Conservation (phyloP, 2,113 vertebrate species). For the Microtus richardsoni region DNA sequence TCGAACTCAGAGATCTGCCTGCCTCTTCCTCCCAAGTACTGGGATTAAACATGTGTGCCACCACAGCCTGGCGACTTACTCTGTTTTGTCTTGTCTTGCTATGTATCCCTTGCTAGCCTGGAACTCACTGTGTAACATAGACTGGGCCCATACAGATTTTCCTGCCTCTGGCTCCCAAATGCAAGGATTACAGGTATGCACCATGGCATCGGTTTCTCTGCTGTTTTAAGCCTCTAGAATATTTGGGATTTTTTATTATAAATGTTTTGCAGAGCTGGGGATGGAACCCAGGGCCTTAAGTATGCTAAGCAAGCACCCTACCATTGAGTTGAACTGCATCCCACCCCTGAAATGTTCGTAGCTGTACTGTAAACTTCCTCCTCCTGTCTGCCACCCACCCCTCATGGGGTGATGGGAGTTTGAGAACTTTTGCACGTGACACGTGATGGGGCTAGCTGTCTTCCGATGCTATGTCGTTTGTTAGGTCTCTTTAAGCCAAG, state of each 20-base stretch:
- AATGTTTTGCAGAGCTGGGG: neutral
- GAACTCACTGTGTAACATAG: neutral
- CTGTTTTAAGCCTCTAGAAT: neutral
- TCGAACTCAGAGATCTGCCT: neutral
- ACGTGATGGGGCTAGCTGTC: accelerated
- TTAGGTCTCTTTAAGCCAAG: neutral
- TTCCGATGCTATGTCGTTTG: neutral
- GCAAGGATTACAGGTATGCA: neutral
- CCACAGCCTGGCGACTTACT: neutral
- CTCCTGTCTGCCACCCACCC: neutral
- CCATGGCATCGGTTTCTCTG: neutral
- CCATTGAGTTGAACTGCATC: neutral
- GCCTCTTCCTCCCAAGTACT: neutral
- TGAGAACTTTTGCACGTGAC: accelerated
- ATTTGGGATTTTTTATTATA: neutral
- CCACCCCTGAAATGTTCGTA: neutral
- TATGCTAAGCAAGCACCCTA: neutral
- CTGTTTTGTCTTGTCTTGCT: neutral
- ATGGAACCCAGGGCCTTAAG: neutral
- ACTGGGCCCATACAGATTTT: neutral
- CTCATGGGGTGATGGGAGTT: neutral
- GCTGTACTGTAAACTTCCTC: neutral
- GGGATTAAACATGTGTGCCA: neutral
- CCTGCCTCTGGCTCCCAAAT: neutral
- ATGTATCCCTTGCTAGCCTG: neutral